A percentile compares a stretch with the other conserved stretches of the same genome.
Evolutionary conservation across 2,888 invertebrate species (phyloP).

Genomic region (Acleris emargana): DNA sequence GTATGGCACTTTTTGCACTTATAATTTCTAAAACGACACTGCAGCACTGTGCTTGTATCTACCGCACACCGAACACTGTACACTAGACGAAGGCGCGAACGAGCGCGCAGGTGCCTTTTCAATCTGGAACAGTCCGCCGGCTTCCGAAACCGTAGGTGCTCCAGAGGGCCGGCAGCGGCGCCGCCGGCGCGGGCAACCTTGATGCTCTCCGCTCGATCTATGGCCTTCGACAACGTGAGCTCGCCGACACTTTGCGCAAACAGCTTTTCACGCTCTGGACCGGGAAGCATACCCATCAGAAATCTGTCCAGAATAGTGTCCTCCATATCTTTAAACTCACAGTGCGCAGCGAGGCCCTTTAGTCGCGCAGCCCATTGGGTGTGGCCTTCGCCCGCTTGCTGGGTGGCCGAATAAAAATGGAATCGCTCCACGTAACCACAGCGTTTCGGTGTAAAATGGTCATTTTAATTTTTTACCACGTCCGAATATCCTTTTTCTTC

Average conservation of each 20-base stretch:
- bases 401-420: slow-evolving; percentile 24
- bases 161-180: not conserved
- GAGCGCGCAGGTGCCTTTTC: not conserved
- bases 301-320: slow-evolving; percentile 26
- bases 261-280: slow-evolving; percentile 28
- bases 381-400: slow-evolving; percentile 9
- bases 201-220: not conserved
- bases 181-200: slow-evolving; percentile 1
- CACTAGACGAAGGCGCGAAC: no score
- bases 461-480: slow-evolving; percentile 7
- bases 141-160: not conserved
- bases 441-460: slow-evolving; percentile 32
- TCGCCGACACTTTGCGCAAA: slow-evolving; percentile 22
- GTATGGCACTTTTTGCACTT: no score
- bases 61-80: no score
- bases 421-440: slow-evolving; percentile 25
- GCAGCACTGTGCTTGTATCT: no score
- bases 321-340: slow-evolving; percentile 25
- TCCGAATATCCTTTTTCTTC: slow-evolving; percentile 7
- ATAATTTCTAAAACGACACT: no score
- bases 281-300: slow-evolving; percentile 26
- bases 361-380: slow-evolving; percentile 32
- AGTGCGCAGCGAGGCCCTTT: slow-evolving; percentile 33
- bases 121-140: not conserved
- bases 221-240: slow-evolving; percentile 10